Conservation (phyloP, 2,113 vertebrate species). For the Prionailurus viverrinus region DNA sequence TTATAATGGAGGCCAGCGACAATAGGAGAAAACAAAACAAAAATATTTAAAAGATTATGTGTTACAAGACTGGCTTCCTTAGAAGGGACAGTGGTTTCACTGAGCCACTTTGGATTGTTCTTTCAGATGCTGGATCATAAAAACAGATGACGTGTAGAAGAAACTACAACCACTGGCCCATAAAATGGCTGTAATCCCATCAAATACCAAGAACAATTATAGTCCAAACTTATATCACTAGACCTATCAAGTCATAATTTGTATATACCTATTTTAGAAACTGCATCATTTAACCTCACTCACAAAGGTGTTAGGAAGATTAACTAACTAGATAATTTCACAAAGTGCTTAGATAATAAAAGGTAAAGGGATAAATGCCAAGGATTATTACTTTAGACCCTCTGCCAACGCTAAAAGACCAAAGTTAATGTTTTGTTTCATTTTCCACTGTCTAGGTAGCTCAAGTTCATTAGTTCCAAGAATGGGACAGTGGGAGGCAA, state of each 20-base stretch:
- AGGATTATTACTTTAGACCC: conserved; percentile 80
- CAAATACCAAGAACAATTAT: conserved; percentile 75
- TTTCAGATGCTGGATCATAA: conserved; percentile 65
- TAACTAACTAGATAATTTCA: conserved; percentile 83
- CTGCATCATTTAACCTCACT: conserved; percentile 80
- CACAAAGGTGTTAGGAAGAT: conserved; percentile 76
- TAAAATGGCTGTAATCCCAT: conserved; percentile 72
- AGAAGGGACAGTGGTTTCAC: background rate
- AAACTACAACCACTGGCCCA: conserved; percentile 64
- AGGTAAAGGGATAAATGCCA: conserved; percentile 80
- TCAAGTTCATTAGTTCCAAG: conserved; percentile 79
- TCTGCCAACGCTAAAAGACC: conserved; percentile 78
- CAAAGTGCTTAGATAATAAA: conserved; percentile 82
- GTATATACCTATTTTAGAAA: conserved; percentile 82
- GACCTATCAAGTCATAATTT: conserved; percentile 80
- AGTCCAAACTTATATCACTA: conserved; percentile 63
- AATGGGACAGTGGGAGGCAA: conserved; percentile 52
- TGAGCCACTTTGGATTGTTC: conserved; percentile 46
- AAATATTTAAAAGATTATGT: conserved; percentile 14
- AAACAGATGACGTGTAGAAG: conserved; percentile 63
- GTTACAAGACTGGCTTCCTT: background rate
- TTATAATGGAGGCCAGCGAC: background rate
- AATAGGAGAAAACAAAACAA: background rate
- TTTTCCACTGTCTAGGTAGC: conserved; percentile 78
- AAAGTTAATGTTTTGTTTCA: conserved; percentile 84